Percentiles rank a stretch among this genome's conserved stretches.
Evolutionary conservation across 1,140 invertebrate genomes (phyloP).

Genomic region (Tigriopus japonicus): DNA sequence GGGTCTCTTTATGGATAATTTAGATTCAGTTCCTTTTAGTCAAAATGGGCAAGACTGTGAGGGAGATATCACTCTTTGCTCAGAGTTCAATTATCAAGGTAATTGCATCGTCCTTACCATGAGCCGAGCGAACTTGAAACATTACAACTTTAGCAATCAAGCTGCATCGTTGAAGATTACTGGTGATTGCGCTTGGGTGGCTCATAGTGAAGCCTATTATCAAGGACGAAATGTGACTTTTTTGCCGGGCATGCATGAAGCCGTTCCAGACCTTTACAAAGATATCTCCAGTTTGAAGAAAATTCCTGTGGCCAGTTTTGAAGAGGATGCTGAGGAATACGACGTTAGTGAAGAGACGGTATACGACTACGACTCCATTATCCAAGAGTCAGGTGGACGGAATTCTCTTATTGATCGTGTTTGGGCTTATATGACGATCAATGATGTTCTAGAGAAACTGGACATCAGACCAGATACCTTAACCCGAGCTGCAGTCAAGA

Average conservation of each 20-base stretch:
- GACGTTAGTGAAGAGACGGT: no score
- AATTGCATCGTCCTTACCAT: background rate
- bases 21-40: background rate
- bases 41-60: background rate
- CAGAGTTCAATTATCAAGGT: background rate
- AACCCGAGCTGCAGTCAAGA: background rate
- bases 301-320: no score
- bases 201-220: background rate
- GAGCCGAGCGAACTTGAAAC: background rate
- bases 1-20: background rate
- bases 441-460: background rate
- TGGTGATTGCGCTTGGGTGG: background rate
- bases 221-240: conserved; percentile 4
- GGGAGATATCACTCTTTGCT: background rate
- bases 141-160: background rate
- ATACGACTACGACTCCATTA: no score
- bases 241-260: background rate
- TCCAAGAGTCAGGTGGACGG: background rate
- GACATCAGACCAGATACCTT: background rate
- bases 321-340: no score
- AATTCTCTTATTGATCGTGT: background rate
- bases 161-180: background rate
- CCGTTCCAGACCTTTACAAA: background rate
- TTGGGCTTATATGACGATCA: background rate
- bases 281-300: background rate